Evolutionary conservation across 2,797 vertebrate genomes (phyloP), one percentile per base, ranked within the genome.

Genomic region (Alectoris magna): DNA sequence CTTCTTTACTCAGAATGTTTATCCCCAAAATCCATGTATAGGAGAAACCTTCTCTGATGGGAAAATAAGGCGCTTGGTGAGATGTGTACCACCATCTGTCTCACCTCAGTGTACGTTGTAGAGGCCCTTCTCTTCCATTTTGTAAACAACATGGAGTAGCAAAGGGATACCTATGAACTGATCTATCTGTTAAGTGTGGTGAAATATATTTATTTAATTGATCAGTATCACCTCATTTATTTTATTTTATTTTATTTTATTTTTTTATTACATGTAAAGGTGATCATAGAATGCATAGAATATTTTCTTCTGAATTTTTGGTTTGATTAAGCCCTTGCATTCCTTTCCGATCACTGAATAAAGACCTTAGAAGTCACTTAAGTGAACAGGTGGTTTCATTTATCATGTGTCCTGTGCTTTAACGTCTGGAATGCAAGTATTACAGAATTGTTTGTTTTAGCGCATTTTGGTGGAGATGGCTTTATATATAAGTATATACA

Each of bases 1-100:
- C 56, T 94, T 93, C 75, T 79, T 88, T 29, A 75, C 66, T n/a
- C 43, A 78, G 56, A 91, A 55, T 49, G 48, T 63, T 80, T 11
- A 56, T 27, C 24, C 14, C 80, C 22, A 64, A 71, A 94, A 74
- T 77, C 38, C 60, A 51, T 44, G 14, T 39, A 63, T 17, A 58
- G 51, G 92, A 51, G 23, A 48, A 6, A 10, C 9, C 4, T 72
- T 60, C 46, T 92, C 48, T 67, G 73, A 81, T 18, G 58, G n/a
- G 10, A 34, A 38, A 68, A 76, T 24, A 14, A 4, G 10, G 4
- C 41, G 18, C 70, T 71, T 71, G 17, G 10, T 84, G 44, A 38
- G 24, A 19, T 72, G n/a, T 31, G 2, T 38, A 14, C 66, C 27
- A 66, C 18, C 3, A 1, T 84, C 72, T 88, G 15, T 51, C 29